These are phyloP conservation scores for Choloepus didactylus DNA, from an alignment of 2,797 vertebrate genomes.

Conservation along the genomic window DNA sequence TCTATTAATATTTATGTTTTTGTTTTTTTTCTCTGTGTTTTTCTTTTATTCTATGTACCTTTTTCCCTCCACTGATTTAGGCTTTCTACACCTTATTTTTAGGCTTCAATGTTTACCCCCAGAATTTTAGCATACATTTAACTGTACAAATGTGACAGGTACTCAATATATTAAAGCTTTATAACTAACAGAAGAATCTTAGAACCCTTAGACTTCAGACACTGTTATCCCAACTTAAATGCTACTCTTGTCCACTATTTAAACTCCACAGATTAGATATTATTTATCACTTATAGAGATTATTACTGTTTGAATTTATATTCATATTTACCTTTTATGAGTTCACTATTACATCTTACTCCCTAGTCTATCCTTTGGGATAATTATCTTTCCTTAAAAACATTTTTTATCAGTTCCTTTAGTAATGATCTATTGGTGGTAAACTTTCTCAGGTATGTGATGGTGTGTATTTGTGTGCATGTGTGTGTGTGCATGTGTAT, in stretches of 20 bases:
- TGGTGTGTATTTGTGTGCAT: background rate
- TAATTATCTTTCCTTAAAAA: background rate
- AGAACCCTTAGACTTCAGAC: background rate
- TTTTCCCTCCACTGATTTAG: conserved; percentile 1
- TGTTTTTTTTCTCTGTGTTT: background rate
- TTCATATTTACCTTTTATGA: background rate
- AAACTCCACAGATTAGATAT: conserved; percentile 19
- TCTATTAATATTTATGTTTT: background rate
- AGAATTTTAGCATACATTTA: conserved; percentile 21
- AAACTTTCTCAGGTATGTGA: conserved; percentile 19
- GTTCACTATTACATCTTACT: background rate
- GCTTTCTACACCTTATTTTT: background rate
- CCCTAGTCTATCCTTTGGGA: background rate
- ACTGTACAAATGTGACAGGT: conserved; percentile 2
- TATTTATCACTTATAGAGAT: background rate
- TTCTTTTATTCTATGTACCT: background rate
- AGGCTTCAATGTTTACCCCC: background rate
- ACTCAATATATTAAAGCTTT: background rate
- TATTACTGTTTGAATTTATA: conserved; percentile 15
- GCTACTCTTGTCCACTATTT: background rate
- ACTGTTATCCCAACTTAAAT: background rate
- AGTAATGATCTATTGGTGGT: background rate
- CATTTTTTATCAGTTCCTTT: background rate
- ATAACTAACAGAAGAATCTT: conserved; percentile 36
- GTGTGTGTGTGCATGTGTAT: background rate